Evolutionary conservation across 2,888 invertebrate species (phyloP).

Genomic region (Eupithecia dodoneata): DNA sequence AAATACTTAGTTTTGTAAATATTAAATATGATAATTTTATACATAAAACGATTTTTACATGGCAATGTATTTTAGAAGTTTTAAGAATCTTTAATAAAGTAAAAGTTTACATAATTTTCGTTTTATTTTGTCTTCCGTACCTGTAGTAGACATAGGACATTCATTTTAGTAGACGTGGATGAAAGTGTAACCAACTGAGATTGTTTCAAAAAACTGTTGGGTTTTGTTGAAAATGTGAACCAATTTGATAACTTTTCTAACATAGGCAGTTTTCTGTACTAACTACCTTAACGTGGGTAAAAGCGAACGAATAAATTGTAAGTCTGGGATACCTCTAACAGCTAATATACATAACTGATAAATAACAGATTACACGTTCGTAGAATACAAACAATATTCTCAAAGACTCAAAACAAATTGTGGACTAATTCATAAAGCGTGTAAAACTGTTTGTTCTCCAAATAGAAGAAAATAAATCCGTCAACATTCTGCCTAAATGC

Average conservation of each 20-base stretch:
- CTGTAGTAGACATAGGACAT: neutral
- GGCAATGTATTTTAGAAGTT: conserved; percentile 6
- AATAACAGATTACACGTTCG: no score
- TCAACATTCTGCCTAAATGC: no score
- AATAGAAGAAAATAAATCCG: no score
- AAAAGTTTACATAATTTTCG: neutral
- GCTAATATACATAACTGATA: no score
- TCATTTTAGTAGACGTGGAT: neutral
- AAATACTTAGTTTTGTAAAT: conserved; percentile 37
- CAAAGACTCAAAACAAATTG: no score
- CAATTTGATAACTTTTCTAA: neutral
- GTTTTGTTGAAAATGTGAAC: neutral
- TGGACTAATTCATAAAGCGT: no score
- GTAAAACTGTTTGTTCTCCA: no score
- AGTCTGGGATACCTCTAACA: no score
- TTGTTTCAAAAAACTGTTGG: neutral
- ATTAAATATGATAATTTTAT: conserved; percentile 31
- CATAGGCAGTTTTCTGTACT: no score
- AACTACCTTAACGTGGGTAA: no score
- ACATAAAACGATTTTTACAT: conserved; percentile 21
- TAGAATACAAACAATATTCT: no score
- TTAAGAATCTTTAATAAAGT: conserved; percentile 4
- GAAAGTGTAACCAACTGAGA: neutral
- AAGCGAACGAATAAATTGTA: no score
- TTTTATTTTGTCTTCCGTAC: neutral